Evolutionary conservation across 2,113 vertebrate genomes (phyloP), one percentile per base, ranked within the genome.

Genomic region (Hyla sarda): DNA sequence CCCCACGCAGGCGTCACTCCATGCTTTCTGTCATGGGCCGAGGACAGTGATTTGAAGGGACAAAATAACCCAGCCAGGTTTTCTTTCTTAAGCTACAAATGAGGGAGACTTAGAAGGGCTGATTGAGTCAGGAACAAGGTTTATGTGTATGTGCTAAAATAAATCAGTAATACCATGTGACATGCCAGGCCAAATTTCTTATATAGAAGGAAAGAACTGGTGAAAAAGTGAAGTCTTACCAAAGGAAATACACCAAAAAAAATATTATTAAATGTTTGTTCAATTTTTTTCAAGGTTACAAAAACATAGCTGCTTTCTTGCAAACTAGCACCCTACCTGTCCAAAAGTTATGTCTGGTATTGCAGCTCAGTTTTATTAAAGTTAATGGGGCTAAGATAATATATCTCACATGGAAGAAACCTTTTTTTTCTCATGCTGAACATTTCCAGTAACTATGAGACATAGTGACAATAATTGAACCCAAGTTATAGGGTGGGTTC

Each of bases 31-130:
- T 92, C 91, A 67, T 85, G 50, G 89, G 88, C 87, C 74, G 6
- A 88, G 87, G 91, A 90, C 87, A 89, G 86, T 92, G 93, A 92
- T 93, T 93, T 82, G 72, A 92, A 88, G 4, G 88, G 92, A 92
- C 91, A 92, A 93, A 94, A 78, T 91, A 50, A 87, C 90, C 5
- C 0, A 0, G 0, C 67, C 65, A 0, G 23, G 89, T 73, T 88
- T 89, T 78, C 81, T 90, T 74, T 28, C 52, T 74, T 87, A 89
- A 89, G 90, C 75, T 90, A 90, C 92, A 93, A 92, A 89, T 82
- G 89, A 89, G 88, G 0, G 81, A 89, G 91, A 58, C 50, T 92
- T 93, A 92, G 90, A 54, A 30, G 62, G 65, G 5, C 78, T 87
- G 85, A 82, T 87, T 87, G 78, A 28, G 32, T 58, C n/a, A 23